These are phyloP conservation scores for Conomelus anceps DNA, from an alignment of 2,888 invertebrate genomes.

Conservation along the genomic window DNA sequence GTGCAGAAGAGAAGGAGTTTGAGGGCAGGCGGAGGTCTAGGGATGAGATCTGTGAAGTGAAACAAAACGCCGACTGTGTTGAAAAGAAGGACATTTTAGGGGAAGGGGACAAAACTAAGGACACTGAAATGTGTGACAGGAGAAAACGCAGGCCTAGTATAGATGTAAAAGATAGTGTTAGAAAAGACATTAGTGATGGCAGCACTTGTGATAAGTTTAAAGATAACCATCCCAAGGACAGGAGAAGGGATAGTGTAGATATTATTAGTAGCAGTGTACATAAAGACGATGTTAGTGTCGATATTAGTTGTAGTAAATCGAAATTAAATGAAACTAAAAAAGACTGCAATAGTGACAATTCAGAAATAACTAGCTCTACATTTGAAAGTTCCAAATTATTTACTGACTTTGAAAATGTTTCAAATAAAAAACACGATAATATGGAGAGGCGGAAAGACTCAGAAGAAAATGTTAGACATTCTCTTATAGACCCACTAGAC, in stretches of 20 bases:
- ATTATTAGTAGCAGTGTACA: constrained; percentile 8
- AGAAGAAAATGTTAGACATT: constrained; percentile 21
- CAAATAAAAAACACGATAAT: constrained; percentile 13
- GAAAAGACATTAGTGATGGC: constrained; percentile 36
- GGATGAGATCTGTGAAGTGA: constrained; percentile 29
- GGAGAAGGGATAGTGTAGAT: constrained; percentile 38
- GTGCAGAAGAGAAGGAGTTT: constrained; percentile 29
- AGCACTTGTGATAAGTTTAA: constrained; percentile 35
- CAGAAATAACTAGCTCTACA: constrained; percentile 17
- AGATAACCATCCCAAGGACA: constrained; percentile 38
- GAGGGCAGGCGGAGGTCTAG: constrained; percentile 29
- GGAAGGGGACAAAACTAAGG: constrained; percentile 32
- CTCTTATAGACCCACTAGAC: constrained; percentile 24
- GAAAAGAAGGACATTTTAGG: constrained; percentile 30
- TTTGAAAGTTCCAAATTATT: constrained; percentile 18
- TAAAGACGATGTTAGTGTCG: constrained; percentile 20
- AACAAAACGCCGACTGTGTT: constrained; percentile 25
- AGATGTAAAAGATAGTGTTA: constrained; percentile 36
- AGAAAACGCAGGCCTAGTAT: constrained; percentile 39
- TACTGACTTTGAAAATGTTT: constrained; percentile 8
- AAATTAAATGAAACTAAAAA: constrained; percentile 23
- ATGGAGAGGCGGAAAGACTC: constrained; percentile 18
- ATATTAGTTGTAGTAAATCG: constrained; percentile 9
- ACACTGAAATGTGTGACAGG: constrained; percentile 33
- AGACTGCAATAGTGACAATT: constrained; percentile 22